Percentiles rank a stretch among this genome's conserved stretches.
These are phyloP conservation scores for Phragmatobia fuliginosa DNA, from an alignment of 2,888 invertebrate genomes.

Conservation along the genomic window DNA sequence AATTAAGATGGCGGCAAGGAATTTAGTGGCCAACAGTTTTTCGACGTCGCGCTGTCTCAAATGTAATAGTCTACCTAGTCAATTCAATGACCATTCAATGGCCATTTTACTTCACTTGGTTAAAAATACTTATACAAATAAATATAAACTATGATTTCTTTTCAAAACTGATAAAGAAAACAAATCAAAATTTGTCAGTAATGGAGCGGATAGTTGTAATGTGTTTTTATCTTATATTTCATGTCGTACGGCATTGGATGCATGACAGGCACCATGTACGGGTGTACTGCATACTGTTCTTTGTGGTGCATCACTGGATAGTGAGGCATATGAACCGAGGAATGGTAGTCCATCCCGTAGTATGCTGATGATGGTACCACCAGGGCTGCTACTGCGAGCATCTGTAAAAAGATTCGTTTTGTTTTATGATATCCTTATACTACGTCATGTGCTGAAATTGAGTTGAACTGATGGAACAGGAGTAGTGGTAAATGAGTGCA, in stretches of 20 bases:
- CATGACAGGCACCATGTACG: constrained; percentile 23
- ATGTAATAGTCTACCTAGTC: too few relatives aligned
- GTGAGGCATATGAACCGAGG: constrained; percentile 29
- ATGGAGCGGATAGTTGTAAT: constrained; percentile 21
- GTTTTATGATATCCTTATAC: not conserved
- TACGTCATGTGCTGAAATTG: too few relatives aligned
- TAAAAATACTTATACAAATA: not conserved
- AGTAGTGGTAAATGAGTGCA: too few relatives aligned
- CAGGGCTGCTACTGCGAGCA: constrained; percentile 21
- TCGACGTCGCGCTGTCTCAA: too few relatives aligned
- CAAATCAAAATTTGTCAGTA: not conserved
- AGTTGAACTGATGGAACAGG: too few relatives aligned
- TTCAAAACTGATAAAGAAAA: not conserved
- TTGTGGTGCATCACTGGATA: constrained; percentile 32
- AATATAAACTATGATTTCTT: not conserved
- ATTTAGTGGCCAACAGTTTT: too few relatives aligned
- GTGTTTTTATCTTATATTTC: constrained; percentile 43
- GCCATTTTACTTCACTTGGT: too few relatives aligned
- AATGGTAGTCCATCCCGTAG: constrained; percentile 40
- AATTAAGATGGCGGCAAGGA: too few relatives aligned
- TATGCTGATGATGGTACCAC: constrained; percentile 24
- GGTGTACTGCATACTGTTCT: constrained; percentile 31
- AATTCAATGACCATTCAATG: too few relatives aligned
- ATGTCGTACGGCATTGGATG: constrained; percentile 30
- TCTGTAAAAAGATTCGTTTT: constrained; percentile 23